Percentiles rank a stretch among this genome's conserved stretches.
Conservation (phyloP, 1,140 invertebrate species). For the Penaeus japonicus region DNA sequence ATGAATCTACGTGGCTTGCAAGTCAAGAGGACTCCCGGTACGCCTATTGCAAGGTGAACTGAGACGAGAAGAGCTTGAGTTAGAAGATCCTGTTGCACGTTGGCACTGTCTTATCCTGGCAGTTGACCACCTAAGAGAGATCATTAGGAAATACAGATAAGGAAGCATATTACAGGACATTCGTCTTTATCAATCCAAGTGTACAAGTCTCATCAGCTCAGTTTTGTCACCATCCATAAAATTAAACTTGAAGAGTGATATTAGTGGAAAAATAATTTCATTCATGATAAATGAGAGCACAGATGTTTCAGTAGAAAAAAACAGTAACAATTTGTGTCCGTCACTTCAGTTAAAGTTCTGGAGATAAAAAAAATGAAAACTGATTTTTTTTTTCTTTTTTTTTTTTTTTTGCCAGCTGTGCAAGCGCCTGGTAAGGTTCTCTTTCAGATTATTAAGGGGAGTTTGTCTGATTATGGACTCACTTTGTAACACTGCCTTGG, state of each 20-base stretch:
- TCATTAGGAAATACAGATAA: neutral
- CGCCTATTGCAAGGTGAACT: no score
- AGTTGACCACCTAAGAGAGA: neutral
- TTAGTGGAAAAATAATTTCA: neutral
- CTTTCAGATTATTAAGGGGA: neutral
- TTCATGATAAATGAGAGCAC: neutral
- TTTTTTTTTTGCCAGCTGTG: neutral
- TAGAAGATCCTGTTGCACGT: neutral
- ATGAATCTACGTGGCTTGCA: no score
- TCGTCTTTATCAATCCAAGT: neutral
- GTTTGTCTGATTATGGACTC: neutral
- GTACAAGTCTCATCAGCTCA: slow-evolving; percentile 11
- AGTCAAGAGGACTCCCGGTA: no score
- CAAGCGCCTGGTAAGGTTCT: neutral
- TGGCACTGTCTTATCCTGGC: neutral
- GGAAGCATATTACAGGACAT: neutral
- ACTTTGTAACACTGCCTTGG: slow-evolving; percentile 1
- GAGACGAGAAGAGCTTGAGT: neutral
- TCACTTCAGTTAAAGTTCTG: neutral
- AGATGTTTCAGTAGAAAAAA: slow-evolving; percentile 8
- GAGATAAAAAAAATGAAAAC: no score
- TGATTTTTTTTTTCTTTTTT: neutral
- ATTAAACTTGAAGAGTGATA: neutral
- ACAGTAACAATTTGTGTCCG: neutral
- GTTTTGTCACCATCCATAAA: neutral